Evolutionary conservation across 30 jellyfish, hydroid and myxozoan species (phyloP), one percentile per base, ranked within the genome.

Genomic region (Catostylus mosaicus): DNA sequence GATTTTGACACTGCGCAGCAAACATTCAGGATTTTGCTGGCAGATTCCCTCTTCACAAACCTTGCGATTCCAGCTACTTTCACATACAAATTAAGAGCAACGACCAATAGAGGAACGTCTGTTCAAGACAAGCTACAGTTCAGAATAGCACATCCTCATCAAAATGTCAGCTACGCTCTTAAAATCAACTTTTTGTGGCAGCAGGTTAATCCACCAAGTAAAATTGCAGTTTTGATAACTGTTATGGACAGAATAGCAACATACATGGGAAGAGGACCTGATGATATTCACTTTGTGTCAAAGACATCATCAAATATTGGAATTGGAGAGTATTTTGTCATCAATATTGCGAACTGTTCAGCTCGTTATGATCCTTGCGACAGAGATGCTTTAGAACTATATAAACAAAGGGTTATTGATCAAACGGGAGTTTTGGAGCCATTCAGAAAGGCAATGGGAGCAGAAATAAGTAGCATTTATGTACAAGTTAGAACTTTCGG

Each of bases 21-120:
- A 65, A 51, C 62, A 11, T 31, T 92, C 31, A 16, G 51, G n/a
- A 78, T 80, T 24, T 75, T 82, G 27, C 88, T 83, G 22, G 6
- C 69, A 16, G 90, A 62, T 3, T 63, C 71, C 6, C 54, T 40
- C 62, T 59, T 81, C 19, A 16, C 66, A 0, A 54, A 32, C 0
- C 1, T 33, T 20, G 57, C 50, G 29, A 35, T 40, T 45, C 93
- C 98, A 10, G 38, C 75, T 12, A 36, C 36, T 11, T 37, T 48
- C 30, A 23, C 75, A 22, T 91, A 62, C 85, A 81, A 26, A 30
- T 4, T 92, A n/a, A 92, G 37, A 19, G 98, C 98, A 29, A 60
- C 92, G 19, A 86, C 88, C 30, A 92, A 92, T 29, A 65, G 98
- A 35, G 98, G 98, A 24, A 26, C 71, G 34, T 65, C 88, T n/a